Evolutionary conservation across 2,113 vertebrate species (phyloP).

Genomic region (Cebus imitator): DNA sequence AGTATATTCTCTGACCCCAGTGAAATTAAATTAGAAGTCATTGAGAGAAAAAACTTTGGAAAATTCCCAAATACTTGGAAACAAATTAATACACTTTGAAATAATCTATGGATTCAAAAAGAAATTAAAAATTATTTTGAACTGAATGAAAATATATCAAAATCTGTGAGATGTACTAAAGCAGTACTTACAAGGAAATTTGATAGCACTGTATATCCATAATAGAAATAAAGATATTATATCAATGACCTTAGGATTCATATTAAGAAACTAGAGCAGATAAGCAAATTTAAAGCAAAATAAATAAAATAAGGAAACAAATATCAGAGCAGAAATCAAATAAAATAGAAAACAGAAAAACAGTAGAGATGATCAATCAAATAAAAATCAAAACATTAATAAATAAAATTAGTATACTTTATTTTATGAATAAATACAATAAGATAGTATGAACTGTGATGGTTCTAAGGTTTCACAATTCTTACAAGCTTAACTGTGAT

Average conservation of each 20-base stretch:
- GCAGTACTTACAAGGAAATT: neutral
- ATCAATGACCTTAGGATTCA: neutral
- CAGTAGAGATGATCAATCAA: neutral
- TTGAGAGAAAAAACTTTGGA: neutral
- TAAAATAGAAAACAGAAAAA: neutral
- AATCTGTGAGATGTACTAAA: neutral
- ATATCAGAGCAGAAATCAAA: neutral
- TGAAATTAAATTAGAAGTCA: neutral
- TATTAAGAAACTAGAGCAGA: neutral
- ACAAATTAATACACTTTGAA: conserved; percentile 22
- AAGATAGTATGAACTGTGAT: neutral
- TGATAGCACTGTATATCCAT: neutral
- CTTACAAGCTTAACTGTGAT: neutral
- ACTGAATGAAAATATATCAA: neutral
- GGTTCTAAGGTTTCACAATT: neutral
- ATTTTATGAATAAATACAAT: neutral
- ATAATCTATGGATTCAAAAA: neutral
- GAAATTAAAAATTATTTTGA: neutral
- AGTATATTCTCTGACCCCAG: neutral
- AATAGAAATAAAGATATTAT: conserved; percentile 8
- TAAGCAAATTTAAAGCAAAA: neutral
- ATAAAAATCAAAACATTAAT: neutral
- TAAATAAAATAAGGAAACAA: neutral
- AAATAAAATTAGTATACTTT: neutral
- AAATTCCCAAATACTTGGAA: neutral